Conservation (phyloP, 2,113 vertebrate genomes). For the Dasyurus viverrinus region DNA sequence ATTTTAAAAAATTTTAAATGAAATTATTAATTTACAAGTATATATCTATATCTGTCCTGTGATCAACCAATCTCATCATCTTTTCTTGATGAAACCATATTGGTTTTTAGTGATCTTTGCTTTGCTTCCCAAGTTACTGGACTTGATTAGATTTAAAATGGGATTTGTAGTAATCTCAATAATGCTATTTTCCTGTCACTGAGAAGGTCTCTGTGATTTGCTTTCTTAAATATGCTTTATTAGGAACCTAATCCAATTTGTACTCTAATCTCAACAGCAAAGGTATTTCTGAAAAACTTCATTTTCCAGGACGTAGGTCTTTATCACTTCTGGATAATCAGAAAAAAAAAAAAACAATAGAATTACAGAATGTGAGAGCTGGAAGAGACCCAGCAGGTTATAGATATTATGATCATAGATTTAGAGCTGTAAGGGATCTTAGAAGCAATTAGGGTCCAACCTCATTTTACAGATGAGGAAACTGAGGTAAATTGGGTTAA, state of each 20-base stretch:
- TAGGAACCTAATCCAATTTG: slow-evolving; percentile 54
- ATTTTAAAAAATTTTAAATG: too few relatives aligned
- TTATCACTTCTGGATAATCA: neutral
- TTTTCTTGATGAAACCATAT: neutral
- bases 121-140: slow-evolving; percentile 38
- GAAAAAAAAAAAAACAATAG: slow-evolving; percentile 14
- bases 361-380: neutral
- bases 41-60: neutral
- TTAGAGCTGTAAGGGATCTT: neutral
- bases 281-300: slow-evolving; percentile 58
- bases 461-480: neutral
- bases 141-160: slow-evolving; percentile 77
- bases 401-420: neutral
- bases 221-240: slow-evolving; percentile 70
- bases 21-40: neutral
- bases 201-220: slow-evolving; percentile 57
- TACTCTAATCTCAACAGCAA: slow-evolving; percentile 61
- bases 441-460: neutral
- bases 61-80: neutral
- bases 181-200: slow-evolving; percentile 72
- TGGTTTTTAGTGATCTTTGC: neutral
- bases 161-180: slow-evolving; percentile 77
- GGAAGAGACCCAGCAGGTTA: neutral
- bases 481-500: neutral
- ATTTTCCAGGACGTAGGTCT: slow-evolving; percentile 43